Conservation (phyloP, 2,888 invertebrate genomes). For the Dolichopus griseipennis region DNA sequence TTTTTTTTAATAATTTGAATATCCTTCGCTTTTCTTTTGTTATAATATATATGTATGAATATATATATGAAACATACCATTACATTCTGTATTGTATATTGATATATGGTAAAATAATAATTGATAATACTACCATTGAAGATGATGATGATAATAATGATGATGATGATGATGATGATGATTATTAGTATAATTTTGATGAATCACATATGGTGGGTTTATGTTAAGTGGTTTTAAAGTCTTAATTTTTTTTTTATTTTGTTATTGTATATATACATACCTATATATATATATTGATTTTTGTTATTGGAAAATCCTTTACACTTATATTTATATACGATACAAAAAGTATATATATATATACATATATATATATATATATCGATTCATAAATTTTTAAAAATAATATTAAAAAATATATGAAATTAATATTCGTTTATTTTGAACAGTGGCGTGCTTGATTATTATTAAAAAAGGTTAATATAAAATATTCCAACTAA, state of each 20-base stretch:
- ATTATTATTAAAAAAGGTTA: no score
- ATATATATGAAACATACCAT: no score
- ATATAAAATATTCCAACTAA: no score
- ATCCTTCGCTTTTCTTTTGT: not conserved
- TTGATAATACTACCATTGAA: not conserved
- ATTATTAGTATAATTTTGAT: not conserved
- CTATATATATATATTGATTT: not conserved
- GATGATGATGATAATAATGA: not conserved
- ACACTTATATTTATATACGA: not conserved
- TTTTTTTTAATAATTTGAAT: not conserved
- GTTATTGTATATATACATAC: no score
- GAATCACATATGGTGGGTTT: conserved; percentile 3
- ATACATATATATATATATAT: no score
- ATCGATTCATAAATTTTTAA: not conserved
- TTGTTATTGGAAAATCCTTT: not conserved
- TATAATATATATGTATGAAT: not conserved
- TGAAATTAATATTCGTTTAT: not conserved
- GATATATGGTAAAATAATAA: no score
- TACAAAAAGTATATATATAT: no score
- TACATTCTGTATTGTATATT: not conserved
- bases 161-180: not conserved
- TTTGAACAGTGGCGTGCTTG: no score
- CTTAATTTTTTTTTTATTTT: not conserved
- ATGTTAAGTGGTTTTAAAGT: not conserved
- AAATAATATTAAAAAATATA: not conserved